Base-by-base conservation (phyloP, 1,140 invertebrate genomes). In the Gryllus bimaculatus region DNA sequence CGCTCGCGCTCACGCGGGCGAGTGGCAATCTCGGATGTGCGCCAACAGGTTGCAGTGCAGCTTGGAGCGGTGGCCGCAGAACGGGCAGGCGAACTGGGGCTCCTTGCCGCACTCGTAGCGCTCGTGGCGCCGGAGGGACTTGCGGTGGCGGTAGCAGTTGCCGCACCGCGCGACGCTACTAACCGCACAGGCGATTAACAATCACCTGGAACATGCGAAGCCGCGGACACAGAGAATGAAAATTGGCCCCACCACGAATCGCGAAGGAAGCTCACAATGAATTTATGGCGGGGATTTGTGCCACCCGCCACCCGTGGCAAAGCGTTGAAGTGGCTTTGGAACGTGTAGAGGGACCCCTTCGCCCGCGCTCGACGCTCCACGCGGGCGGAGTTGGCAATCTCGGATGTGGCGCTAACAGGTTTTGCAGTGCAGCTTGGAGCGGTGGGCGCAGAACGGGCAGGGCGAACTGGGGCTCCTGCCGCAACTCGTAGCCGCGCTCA, bases 121-220 rank as follows among this genome's bases (percentile, higher is more conserved):
- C 13, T 18, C 78, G 49, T 79, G 78, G 8, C 78, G 73, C 78
- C 73, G 73, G n/a, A 74, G 74, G 18, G 78, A 79, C 15, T 92
- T 94, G 84, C 94, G 93, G 93, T 93, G 94, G 82, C 93, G 88
- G 84, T 94, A 94, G 47, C 91, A 89, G 84, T 94, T 94, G 74
- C 93, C 92, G 85, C 93, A 95, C 83, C 93, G 92, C 75, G 92
- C 87, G 49, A 8, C 49, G 49, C 8, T 15, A 54, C 49, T 8
- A 8, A 8, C 8, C 49, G 49, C 8, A 54, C 49, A 8, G 49
- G 8, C 8, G 49, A 54, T 54, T 8, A 54, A 54, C n/a, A n/a
- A n/a, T 39, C 26, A 39, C 26, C 26, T 5, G 26, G 26, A 39
- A 39, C 26, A 39, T 1, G 26, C 5, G 1, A 39, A n/a, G n/a